Evolutionary conservation across 2,797 vertebrate species (phyloP), one percentile per base, ranked within the genome.

Genomic region (Danio aesculapii): DNA sequence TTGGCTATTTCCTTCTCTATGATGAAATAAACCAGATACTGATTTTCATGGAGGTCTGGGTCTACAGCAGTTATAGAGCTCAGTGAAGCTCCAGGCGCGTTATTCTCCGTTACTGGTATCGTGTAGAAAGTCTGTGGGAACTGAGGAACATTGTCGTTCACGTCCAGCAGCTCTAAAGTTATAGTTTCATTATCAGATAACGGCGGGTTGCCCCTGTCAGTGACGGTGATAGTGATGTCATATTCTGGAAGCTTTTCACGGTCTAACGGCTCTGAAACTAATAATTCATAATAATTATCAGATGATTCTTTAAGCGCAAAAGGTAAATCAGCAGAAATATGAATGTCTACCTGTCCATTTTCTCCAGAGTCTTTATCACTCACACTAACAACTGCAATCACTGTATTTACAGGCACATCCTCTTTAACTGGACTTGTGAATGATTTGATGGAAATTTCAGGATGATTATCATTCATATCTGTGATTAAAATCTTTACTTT

Each of bases 401-500:
- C 88, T 0, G 91, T 90, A 13, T 87, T 86, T 6, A 84, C 44
- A 8, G 87, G 62, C 8, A 90, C 71, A 81, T 93, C 86, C 5
- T 94, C 94, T 9, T 77, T 87, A 0, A 95, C 67, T 9, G 90
- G 84, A 59, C 90, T 86, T 6, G 84, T 84, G 6, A 93, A 63
- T 5, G 92, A 93, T n/a, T 88, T 92, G 0, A 94, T 83, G 0
- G 86, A 84, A 8, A 89, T 85, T 76, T 92, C 89, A 5, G 93
- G 93, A 12, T 86, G 77, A 6, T 94, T 94, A 11, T 94, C 93
- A 74, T 94, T 94, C 59, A 86, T 86, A 80, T 94, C 93, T 77
- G 85, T 79, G 2, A 94, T 74, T 69, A 90, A 79, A 57, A 93
- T 81, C 68, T 73, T 88, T n/a, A 94, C 14, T 73, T 86, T 92